A percentile compares a stretch with the other conserved stretches of the same genome.
These are phyloP conservation scores for Apogon talboti DNA, from an alignment of 2,797 vertebrate genomes.

Conservation along the genomic window DNA sequence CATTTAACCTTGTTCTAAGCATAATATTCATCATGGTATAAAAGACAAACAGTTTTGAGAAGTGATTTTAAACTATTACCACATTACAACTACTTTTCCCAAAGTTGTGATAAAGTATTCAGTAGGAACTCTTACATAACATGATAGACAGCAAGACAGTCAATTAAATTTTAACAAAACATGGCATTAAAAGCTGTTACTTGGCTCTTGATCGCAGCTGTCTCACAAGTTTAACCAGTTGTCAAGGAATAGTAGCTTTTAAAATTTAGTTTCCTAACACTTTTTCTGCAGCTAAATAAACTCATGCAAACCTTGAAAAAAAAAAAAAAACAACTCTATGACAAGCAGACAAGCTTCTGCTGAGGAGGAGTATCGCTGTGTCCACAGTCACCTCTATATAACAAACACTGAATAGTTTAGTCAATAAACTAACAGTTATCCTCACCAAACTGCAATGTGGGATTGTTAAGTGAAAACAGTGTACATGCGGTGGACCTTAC, in stretches of 20 bases:
- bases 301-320: neutral
- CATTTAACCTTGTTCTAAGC: neutral
- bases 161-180: neutral
- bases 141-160: neutral
- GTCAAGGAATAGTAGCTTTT: neutral
- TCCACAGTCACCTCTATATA: neutral
- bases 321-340: neutral
- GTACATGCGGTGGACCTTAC: too few species aligned
- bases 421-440: too few species aligned
- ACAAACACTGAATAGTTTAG: neutral
- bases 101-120: neutral
- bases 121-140: neutral
- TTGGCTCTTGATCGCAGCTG: too few species aligned
- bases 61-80: too few species aligned
- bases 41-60: too few species aligned
- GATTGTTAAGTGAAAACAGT: too few species aligned
- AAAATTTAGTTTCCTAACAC: neutral
- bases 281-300: neutral
- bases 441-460: too few species aligned
- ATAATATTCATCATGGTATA: neutral
- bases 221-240: neutral
- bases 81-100: neutral
- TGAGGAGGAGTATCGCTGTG: neutral
- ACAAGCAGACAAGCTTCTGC: neutral
- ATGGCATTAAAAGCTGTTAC: neutral